Base-by-base conservation (phyloP, 2,797 vertebrate genomes). In the Decapterus maruadsi region DNA sequence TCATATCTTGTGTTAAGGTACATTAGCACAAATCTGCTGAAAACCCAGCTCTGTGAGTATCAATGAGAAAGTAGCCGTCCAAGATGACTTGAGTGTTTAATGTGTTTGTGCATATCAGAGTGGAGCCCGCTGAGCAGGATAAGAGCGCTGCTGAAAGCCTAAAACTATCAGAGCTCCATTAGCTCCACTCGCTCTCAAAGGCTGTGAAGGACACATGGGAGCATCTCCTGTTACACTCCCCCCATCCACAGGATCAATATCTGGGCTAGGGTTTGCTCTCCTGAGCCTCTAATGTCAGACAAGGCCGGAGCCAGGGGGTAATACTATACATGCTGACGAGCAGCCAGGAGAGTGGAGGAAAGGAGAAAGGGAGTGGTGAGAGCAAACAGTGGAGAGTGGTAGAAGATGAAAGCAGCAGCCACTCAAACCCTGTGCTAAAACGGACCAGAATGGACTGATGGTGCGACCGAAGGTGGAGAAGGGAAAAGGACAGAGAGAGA, bases 191-290 rank as follows among this genome's bases (percentile, higher is more conserved):
- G 83, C 89, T 84, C 88, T 91, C 90, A 91, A 78, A 26, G 85
- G 87, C 86, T 75, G 75, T 73, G 91, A 87, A 96, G 94, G 94
- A 93, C 94, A 92, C 67, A 80, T 83, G 93, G 92, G 94, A 95
- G 68, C 88, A 87, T 96, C 96, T 99, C 97, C 93, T 89, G 96
- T 98, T 99, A 98, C 97, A 94, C 92, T 72, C 95, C 95, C 93
- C 75, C 94, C 95, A 96, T 96, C 95, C 94, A 93, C 89, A 94
- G 93, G 96, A 99, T 99, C 98, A 95, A 99, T 99, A 98, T 95
- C 92, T 95, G 94, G 96, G 96, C 94, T 97, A 94, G 95, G 93
- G 95, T 98, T 98, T 93, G 94, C 95, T 98, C 98, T 98, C 97
- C 87, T 78, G 96, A 96, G 97, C 95, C 95, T 92, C 96, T 98